Conservation (phyloP, 2,888 invertebrate genomes). For the Macrophya alboannulata region DNA sequence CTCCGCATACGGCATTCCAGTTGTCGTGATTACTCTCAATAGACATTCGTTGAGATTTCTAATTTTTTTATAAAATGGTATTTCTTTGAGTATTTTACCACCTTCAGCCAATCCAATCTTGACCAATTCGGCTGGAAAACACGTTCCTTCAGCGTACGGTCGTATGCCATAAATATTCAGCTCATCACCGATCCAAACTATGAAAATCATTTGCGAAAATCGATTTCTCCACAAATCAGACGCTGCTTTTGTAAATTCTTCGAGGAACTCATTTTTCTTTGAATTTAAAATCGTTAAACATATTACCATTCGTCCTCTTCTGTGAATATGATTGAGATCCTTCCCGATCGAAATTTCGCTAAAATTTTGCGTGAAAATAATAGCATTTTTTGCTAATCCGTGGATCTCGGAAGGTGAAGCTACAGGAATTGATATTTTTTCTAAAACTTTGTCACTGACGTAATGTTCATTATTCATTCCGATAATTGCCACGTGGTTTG, state of each 20-base stretch:
- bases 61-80: slow-evolving; percentile 4
- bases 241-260: slow-evolving; percentile 8
- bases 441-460: slow-evolving; percentile 19
- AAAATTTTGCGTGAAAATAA: background rate
- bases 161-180: background rate
- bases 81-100: background rate
- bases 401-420: background rate
- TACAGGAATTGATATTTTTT: slow-evolving; percentile 3
- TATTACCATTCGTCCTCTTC: slow-evolving; percentile 6
- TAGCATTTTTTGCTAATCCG: background rate
- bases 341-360: background rate
- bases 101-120: slow-evolving; percentile 1
- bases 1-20: slow-evolving; percentile 24
- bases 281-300: background rate
- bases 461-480: background rate
- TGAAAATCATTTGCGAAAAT: slow-evolving; percentile 43
- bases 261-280: background rate
- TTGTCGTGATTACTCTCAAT: slow-evolving; percentile 10
- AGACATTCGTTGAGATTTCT: slow-evolving; percentile 37
- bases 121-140: slow-evolving; percentile 19
- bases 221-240: slow-evolving; percentile 44
- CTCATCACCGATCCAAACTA: slow-evolving; percentile 56
- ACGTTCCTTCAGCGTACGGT: slow-evolving; percentile 15
- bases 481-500: slow-evolving; percentile 6
- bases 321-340: background rate